A percentile compares a stretch with the other conserved stretches of the same genome.
Evolutionary conservation across 2,888 invertebrate species (phyloP).

Genomic region (Hydraecia micacea): DNA sequence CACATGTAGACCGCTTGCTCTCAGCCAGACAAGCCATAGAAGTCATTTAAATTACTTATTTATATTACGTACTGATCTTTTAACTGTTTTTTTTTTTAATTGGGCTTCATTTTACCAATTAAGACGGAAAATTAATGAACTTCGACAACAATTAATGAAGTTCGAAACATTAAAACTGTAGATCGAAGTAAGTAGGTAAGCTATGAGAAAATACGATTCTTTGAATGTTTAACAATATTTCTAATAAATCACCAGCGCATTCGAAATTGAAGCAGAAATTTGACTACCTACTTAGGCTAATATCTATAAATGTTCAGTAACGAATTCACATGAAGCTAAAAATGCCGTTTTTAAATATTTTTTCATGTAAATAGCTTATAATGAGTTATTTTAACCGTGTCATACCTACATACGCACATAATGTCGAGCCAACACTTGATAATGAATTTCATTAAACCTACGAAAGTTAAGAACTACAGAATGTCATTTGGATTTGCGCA

Average conservation of each 20-base stretch:
- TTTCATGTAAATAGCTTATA: neutral
- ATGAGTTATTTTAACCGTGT: constrained; percentile 38
- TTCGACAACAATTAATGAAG: constrained; percentile 54
- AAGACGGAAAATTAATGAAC: constrained; percentile 54
- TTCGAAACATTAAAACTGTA: constrained; percentile 30
- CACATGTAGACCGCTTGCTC: constrained; percentile 80
- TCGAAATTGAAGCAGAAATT: neutral
- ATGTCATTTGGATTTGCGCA: constrained; percentile 72
- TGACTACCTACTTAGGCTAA: neutral
- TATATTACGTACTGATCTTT: constrained; percentile 79
- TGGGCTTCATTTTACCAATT: constrained; percentile 70
- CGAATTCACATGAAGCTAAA: constrained; percentile 9
- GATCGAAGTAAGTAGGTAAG: constrained; percentile 6
- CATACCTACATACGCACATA: constrained; percentile 21
- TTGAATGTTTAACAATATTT: neutral
- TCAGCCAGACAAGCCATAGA: constrained; percentile 77
- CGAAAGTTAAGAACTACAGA: constrained; percentile 56
- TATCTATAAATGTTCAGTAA: neutral
- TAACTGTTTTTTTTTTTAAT: too few relatives aligned
- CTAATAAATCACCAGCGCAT: neutral
- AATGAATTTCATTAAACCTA: constrained; percentile 58
- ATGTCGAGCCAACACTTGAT: constrained; percentile 48
- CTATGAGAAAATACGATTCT: neutral
- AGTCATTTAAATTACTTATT: constrained; percentile 80
- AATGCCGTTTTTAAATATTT: constrained; percentile 7